A percentile compares a stretch with the other conserved stretches of the same genome.
These are phyloP conservation scores for Rhodinocichla rosea DNA, from an alignment of 2,113 vertebrate genomes.

Conservation along the genomic window DNA sequence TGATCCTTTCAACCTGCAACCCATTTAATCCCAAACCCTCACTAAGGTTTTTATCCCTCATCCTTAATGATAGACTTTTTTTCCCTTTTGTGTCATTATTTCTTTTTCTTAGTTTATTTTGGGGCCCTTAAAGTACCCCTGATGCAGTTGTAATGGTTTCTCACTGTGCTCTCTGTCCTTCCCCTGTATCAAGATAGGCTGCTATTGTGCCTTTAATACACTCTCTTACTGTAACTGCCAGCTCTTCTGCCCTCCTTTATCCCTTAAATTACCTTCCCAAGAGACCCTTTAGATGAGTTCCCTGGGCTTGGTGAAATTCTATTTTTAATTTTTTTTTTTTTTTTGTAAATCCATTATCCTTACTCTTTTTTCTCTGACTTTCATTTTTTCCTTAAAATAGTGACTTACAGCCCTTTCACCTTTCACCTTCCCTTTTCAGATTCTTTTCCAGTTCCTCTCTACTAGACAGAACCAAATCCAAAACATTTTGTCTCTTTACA, in stretches of 20 bases:
- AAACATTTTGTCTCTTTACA: background rate
- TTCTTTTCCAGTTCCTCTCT: background rate
- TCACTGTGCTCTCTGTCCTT: constrained; percentile 35
- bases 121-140: background rate
- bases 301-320: background rate
- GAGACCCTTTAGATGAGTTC: background rate
- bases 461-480: background rate
- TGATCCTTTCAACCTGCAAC: background rate
- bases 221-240: background rate
- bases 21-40: background rate
- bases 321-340: background rate
- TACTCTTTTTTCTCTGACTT: background rate
- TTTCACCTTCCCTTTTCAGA: background rate
- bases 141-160: constrained; percentile 44
- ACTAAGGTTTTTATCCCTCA: background rate
- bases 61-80: background rate
- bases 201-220: constrained; percentile 18
- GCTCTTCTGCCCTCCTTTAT: constrained; percentile 16
- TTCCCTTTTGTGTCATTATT: background rate
- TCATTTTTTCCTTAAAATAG: background rate
- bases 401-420: background rate
- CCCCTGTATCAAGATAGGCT: background rate
- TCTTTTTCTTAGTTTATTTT: constrained; percentile 40
- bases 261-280: constrained; percentile 7
- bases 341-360: background rate